Conservation (phyloP, 2,888 invertebrate genomes). For the Caenorhabditis becei region DNA sequence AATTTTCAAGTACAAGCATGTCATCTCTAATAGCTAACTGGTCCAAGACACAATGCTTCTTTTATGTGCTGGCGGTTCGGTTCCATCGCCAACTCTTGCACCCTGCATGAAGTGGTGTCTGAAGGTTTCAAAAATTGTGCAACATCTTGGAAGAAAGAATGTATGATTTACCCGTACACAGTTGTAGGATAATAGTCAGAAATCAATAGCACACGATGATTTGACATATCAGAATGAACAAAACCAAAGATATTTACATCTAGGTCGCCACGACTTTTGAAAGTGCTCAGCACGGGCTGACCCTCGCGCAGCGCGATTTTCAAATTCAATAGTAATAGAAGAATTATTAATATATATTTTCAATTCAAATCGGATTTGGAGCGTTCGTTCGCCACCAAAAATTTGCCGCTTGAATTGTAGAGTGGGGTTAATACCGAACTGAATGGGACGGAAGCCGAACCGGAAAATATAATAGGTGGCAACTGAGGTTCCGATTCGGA, state of each 20-base stretch:
- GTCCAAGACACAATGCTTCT: constrained; percentile 58
- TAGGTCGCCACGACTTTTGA: background rate
- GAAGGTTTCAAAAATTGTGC: background rate
- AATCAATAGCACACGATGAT: constrained; percentile 36
- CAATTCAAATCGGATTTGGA: constrained; percentile 55
- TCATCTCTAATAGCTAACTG: constrained; percentile 26
- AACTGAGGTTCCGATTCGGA: constrained; percentile 15
- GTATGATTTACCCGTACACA: constrained; percentile 37
- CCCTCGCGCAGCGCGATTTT: constrained; percentile 4
- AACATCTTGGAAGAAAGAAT: background rate
- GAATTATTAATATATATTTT: constrained; percentile 53
- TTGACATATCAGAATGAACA: constrained; percentile 24
- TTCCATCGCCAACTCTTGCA: constrained; percentile 62
- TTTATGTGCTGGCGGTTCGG: constrained; percentile 46
- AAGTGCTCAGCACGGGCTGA: background rate
- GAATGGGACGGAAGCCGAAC: constrained; percentile 42
- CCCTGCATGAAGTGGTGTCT: constrained; percentile 60
- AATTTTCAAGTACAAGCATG: background rate
- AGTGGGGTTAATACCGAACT: constrained; percentile 51
- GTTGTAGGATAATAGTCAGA: constrained; percentile 27
- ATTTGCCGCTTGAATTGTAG: constrained; percentile 28
- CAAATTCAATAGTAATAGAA: constrained; percentile 13
- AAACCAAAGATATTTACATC: constrained; percentile 3
- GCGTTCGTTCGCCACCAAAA: constrained; percentile 18
- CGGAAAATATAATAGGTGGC: constrained; percentile 55